These are phyloP conservation scores for Nannospalax galili DNA, from an alignment of 2,113 vertebrate species.

Conservation along the genomic window DNA sequence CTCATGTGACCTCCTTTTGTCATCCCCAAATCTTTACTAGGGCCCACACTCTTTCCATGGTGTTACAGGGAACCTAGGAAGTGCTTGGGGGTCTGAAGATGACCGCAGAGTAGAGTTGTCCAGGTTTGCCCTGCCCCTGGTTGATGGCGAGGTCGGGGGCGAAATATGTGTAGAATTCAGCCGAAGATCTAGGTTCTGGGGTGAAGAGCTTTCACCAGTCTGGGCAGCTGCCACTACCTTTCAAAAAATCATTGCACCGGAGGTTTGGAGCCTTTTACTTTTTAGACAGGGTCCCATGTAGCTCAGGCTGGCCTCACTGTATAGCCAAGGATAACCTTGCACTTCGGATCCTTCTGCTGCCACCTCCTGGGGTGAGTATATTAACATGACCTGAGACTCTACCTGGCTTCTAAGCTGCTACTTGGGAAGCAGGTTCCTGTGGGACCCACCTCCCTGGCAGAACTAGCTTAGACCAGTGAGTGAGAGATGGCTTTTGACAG, in stretches of 20 bases:
- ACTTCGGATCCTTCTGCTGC: background rate
- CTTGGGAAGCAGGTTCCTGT: background rate
- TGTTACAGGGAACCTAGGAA: background rate
- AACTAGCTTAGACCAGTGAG: background rate
- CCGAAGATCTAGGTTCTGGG: accelerated
- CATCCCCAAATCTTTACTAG: too few relatives aligned
- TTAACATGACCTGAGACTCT: background rate
- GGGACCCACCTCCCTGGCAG: background rate
- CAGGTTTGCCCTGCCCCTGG: too few relatives aligned
- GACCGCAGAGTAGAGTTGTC: too few relatives aligned
- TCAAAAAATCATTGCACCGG: too few relatives aligned
- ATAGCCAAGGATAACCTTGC: background rate
- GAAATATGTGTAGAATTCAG: background rate
- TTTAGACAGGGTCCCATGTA: background rate
- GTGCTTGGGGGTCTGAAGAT: accelerated
- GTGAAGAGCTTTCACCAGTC: background rate
- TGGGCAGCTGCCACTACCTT: background rate
- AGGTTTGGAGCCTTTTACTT: background rate
- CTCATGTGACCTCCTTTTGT: too few relatives aligned
- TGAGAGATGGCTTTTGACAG: background rate
- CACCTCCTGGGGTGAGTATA: background rate
- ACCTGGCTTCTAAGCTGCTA: background rate
- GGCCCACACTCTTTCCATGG: background rate
- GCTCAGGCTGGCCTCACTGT: background rate
- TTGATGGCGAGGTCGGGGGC: too few relatives aligned